Conservation (phyloP, 2,113 vertebrate species). For the Astur gentilis region DNA sequence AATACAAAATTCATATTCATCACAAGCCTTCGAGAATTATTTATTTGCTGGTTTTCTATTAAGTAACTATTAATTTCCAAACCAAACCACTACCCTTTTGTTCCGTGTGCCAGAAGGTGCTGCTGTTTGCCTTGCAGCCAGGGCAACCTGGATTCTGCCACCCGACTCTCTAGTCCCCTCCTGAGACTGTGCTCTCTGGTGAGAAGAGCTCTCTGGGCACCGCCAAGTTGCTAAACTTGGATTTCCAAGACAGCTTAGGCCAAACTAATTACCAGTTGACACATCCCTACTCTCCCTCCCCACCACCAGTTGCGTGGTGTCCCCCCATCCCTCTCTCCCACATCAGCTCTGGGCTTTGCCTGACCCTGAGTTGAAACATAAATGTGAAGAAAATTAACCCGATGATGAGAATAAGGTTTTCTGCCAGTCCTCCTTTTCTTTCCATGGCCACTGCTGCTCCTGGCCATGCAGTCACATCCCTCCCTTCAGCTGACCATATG, state of each 20-base stretch:
- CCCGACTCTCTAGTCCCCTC: neutral
- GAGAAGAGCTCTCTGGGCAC: neutral
- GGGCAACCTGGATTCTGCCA: neutral
- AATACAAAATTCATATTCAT: neutral
- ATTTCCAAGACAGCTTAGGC: neutral
- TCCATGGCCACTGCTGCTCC: neutral
- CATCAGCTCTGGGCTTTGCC: neutral
- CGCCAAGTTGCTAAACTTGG: neutral
- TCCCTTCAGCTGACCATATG: constrained; percentile 24
- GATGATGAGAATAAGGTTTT: neutral
- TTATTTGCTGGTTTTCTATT: neutral
- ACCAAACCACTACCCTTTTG: neutral
- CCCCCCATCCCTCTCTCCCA: too few relatives aligned
- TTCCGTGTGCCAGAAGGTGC: neutral
- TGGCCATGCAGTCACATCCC: neutral
- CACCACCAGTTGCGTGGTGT: neutral
- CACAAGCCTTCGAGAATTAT: neutral
- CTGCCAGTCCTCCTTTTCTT: neutral
- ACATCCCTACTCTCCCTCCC: neutral
- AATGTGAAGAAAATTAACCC: neutral
- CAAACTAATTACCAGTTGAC: neutral
- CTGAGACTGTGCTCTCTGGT: neutral
- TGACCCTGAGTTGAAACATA: neutral
- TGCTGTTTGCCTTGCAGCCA: neutral
- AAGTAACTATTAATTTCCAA: neutral